Evolutionary conservation across 92 coral and sea anemone species (phyloP), one percentile per base, ranked within the genome.

Genomic region (Palythoa heliodiscus): DNA sequence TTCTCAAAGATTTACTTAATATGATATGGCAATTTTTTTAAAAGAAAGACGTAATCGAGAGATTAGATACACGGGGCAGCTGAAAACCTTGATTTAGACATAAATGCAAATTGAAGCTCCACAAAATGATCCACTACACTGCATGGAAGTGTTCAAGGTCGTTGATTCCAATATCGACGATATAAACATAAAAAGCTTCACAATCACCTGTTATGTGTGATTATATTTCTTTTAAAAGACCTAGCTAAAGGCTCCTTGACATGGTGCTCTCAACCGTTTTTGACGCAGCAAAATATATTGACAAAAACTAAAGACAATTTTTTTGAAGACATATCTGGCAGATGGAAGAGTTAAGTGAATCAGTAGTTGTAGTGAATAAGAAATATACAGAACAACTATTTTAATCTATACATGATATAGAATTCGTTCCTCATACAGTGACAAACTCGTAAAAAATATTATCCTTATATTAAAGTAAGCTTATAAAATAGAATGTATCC

Each of bases 361-460:
- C n/a, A 23, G 64, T 58, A 58, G 79, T 39, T 75, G 57, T 12
- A 75, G 23, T 23, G 63, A 75, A 75, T 75, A 64, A 47, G 6
- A 16, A 23, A 39, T 72, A 3, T 16, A 37, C 71, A 24, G 29
- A 66, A 66, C 3, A 19, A 7, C 53, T 7, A 70, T 8, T 12
- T 52, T 8, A 52, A 52, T 12, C 4, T 1, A 55, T 5, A 55
- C 61, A 55, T 55, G 61, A 55, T 55, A 55, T 12, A 43, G 14
- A 55, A 12, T 55, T 55, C 19, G 13, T 12, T 55, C 19, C 19
- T 16, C 15, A n/a, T 19, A 63, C 19, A 0, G 69, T 20, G 17
- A 52, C 52, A 75, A 12, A 52, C 60, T 69, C 7, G 40, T 69
- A 69, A 24, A 24, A 22, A 17, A 8, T 20, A 19, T 63, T 9